A percentile compares a stretch with the other conserved stretches of the same genome.
Evolutionary conservation across 2,797 vertebrate species (phyloP).

Genomic region (Dendrocincla tyrannina): DNA sequence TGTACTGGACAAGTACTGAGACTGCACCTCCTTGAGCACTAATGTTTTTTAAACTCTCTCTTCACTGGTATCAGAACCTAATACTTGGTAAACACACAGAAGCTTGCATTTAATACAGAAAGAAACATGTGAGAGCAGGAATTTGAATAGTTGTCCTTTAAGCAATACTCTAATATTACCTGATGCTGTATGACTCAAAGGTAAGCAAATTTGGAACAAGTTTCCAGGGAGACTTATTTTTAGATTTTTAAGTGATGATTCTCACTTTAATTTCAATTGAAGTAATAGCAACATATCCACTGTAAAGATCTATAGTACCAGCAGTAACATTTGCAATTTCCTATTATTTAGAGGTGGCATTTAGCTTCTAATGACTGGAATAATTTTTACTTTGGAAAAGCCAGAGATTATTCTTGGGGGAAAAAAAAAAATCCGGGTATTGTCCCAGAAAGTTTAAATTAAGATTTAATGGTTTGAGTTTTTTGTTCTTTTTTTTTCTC

Average conservation of each 20-base stretch:
- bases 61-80: background rate
- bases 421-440: background rate
- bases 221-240: background rate
- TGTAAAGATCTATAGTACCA: background rate
- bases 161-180: background rate
- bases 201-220: background rate
- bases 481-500: background rate
- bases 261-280: background rate
- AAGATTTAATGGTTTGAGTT: background rate
- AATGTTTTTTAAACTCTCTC: background rate
- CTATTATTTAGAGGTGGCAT: background rate
- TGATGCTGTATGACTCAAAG: background rate
- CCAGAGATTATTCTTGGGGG: background rate
- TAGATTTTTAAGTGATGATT: background rate
- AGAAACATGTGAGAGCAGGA: background rate
- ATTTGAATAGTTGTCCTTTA: background rate
- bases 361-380: background rate
- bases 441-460: background rate
- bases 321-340: background rate
- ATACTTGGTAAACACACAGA: background rate
- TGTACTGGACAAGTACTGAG: background rate
- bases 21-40: background rate
- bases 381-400: background rate
- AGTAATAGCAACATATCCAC: background rate
- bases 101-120: background rate